These are phyloP conservation scores for Autographa pulchrina DNA, from an alignment of 2,888 invertebrate species.

Conservation along the genomic window DNA sequence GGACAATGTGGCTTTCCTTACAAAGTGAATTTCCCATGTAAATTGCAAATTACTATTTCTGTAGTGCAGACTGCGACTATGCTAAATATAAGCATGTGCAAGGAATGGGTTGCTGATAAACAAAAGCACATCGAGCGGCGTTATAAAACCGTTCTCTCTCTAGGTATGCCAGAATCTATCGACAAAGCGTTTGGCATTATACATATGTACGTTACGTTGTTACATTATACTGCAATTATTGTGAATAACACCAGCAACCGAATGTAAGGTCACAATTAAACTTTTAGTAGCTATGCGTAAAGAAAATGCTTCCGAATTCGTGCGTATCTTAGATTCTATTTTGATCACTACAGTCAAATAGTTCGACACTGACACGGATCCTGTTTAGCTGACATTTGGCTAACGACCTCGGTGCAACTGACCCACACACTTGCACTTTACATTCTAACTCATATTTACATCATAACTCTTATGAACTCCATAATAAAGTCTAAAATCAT, in stretches of 20 bases:
- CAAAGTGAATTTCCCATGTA: not conserved
- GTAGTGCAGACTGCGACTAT: not conserved
- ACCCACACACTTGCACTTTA: conserved; percentile 76
- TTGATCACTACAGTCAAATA: conserved; percentile 47
- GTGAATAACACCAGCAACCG: not conserved
- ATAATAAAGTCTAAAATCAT: conserved; percentile 55
- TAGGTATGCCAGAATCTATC: not conserved
- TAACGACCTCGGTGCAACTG: conserved; percentile 80
- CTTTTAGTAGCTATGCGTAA: not conserved
- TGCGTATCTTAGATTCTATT: conserved; percentile 24
- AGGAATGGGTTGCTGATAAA: not conserved
- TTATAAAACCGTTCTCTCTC: not conserved
- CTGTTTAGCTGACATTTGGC: conserved; percentile 81
- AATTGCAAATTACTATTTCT: not conserved
- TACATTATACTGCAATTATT: not conserved
- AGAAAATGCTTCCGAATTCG: conserved; percentile 15
- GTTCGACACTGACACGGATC: conserved; percentile 77
- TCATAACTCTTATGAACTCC: conserved; percentile 57
- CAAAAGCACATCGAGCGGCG: not conserved
- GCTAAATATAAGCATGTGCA: conserved; percentile 4
- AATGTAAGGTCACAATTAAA: not conserved
- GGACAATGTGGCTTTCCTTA: not conserved
- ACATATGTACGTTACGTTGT: not conserved
- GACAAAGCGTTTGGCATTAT: not conserved
- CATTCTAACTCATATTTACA: conserved; percentile 60